phyloP scores from a whole-genome alignment of 2,113 vertebrate genomes.

The Bambusicola thoracicus region DNA sequence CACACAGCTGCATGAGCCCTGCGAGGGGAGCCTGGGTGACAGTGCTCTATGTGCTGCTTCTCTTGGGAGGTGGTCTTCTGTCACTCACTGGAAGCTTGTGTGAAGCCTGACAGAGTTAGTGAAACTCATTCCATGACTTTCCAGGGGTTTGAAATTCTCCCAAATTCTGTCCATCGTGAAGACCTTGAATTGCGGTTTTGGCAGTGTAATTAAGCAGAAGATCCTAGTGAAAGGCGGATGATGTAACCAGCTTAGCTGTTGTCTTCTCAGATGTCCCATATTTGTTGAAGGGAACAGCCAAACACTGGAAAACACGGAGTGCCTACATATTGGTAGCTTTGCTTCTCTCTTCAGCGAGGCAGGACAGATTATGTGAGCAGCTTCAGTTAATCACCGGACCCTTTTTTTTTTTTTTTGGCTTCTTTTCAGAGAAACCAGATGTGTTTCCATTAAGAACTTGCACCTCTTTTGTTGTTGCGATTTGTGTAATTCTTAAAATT shows the following conservation, averaged over 20 bases:
- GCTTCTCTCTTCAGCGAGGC: background rate
- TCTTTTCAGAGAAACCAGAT: slow-evolving; percentile 29
- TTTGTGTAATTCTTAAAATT: slow-evolving; percentile 64
- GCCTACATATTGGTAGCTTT: background rate
- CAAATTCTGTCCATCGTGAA: background rate
- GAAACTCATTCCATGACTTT: background rate
- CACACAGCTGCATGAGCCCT: background rate
- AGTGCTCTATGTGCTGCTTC: background rate
- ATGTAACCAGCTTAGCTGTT: background rate
- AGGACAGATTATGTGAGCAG: background rate
- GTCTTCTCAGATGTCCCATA: background rate
- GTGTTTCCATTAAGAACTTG: slow-evolving; percentile 39
- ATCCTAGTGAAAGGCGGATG: background rate
- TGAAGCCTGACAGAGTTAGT: background rate
- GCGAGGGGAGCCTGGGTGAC: background rate
- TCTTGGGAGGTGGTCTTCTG: background rate
- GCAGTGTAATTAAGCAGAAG: background rate
- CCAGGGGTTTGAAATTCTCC: background rate
- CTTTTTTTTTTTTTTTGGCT: background rate
- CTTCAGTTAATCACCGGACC: background rate
- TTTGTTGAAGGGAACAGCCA: background rate
- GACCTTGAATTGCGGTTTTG: background rate
- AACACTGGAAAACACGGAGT: background rate
- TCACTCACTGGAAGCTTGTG: background rate
- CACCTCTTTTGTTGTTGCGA: slow-evolving; percentile 15